Base-by-base conservation (phyloP, 2,797 vertebrate species). In the Novumbra hubbsi region DNA sequence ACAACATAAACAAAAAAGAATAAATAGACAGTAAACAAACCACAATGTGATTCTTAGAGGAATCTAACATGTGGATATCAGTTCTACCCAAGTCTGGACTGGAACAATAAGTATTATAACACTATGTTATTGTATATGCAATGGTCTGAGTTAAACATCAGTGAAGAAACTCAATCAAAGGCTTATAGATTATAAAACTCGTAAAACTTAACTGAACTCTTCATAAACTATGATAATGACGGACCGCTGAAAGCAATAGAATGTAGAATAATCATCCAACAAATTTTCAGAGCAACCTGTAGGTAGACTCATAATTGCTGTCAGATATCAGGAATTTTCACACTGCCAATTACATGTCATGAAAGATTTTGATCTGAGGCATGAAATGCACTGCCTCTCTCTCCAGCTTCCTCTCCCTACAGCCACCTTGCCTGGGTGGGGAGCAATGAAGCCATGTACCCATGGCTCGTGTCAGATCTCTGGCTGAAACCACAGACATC, bases 301-400 rank as follows among this genome's bases (percentile, higher is more conserved):
- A 71, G 72, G 76, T 73, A 77, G 32, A 27, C 24, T 17, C 72
- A n/a, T 75, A 85, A 84, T 81, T 80, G 71, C 52, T 72, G 30
- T 69, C 67, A 75, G 81, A 70, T 83, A 84, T 88, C 79, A 80
- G 73, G 64, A 80, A 73, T 45, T 63, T 80, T 67, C 76, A 76
- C 81, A 62, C 71, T 74, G 80, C 67, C 79, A 77, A 65, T 72
- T 70, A 77, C 78, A 81, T 52, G 81, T 64, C 45, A 34, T 75
- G 66, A 71, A 77, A 76, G 68, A 81, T 83, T 85, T 72, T 76
- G 79, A 82, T 82, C 81, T 75, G 75, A 60, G 73, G 70, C 77
- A 78, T 86, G 73, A 84, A 88, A 88, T 79, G 74, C 72, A 71
- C 77, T 75, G 77, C 80, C 75, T 73, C 78, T 83, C 73, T 16